phyloP scores from a whole-genome alignment of 2,888 invertebrate genomes.

The Vesta saturnalis region DNA sequence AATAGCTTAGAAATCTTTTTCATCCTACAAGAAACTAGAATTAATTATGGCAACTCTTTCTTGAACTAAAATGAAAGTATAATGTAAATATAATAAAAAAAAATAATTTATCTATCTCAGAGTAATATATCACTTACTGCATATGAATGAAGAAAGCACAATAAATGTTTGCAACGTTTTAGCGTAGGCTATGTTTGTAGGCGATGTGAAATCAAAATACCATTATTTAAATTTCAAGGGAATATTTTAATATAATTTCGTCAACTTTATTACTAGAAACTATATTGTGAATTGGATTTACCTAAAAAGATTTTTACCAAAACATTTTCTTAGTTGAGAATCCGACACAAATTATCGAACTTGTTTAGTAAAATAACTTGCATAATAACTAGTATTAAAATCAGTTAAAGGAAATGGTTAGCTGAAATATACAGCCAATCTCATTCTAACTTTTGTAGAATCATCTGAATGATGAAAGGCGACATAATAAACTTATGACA shows the following conservation, averaged over 20 bases:
- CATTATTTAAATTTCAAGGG: neutral
- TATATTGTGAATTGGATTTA: too few relatives aligned
- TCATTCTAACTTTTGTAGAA: neutral
- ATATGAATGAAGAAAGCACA: constrained; percentile 40
- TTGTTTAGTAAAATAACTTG: too few relatives aligned
- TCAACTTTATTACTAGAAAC: too few relatives aligned
- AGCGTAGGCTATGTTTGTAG: neutral
- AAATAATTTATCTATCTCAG: constrained; percentile 1
- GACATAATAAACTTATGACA: too few relatives aligned
- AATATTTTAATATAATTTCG: too few relatives aligned
- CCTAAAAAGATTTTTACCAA: too few relatives aligned
- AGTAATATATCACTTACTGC: constrained; percentile 1
- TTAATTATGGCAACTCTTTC: neutral
- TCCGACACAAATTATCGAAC: too few relatives aligned
- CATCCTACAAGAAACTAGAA: neutral
- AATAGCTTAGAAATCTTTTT: neutral
- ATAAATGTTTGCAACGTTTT: constrained; percentile 17
- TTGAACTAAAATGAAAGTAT: constrained; percentile 1
- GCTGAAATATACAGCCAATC: neutral
- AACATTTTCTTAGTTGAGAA: too few relatives aligned
- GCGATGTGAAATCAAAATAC: constrained; percentile 1
- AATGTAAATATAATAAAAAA: neutral
- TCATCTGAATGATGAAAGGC: too few relatives aligned
- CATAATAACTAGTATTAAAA: neutral
- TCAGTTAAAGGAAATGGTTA: neutral